Conservation (phyloP, 92 coral and sea anemone genomes). For the Desmophyllum pertusum region DNA sequence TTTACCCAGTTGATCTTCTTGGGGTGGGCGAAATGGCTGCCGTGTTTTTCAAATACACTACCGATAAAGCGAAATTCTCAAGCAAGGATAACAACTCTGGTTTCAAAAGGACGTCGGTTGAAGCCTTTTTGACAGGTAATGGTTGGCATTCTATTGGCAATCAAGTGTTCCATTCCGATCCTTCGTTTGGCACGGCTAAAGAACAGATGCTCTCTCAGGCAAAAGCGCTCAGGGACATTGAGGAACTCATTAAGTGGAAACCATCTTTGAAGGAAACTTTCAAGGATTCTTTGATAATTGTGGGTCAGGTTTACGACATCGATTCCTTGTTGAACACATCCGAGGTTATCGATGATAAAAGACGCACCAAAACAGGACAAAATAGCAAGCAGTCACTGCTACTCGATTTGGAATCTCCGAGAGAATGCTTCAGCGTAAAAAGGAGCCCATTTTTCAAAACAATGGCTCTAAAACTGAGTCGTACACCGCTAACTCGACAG, state of each 20-base stretch:
- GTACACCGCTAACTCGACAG: not conserved
- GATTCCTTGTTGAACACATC: conserved; percentile 32
- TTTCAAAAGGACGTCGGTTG: conserved; percentile 6
- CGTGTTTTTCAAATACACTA: conserved; percentile 23
- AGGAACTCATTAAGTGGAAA: conserved; percentile 38
- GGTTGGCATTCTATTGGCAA: conserved; percentile 43
- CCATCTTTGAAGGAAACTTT: conserved; percentile 26
- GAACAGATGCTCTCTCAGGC: conserved; percentile 51
- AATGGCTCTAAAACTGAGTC: not conserved
- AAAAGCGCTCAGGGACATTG: conserved; percentile 50
- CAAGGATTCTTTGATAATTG: conserved; percentile 34
- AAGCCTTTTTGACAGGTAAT: conserved; percentile 35
- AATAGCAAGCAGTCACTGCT: not conserved
- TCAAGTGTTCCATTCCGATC: conserved; percentile 43
- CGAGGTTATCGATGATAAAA: not conserved
- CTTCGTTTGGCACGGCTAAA: conserved; percentile 45
- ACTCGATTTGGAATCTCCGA: conserved; percentile 8
- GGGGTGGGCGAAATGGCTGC: conserved; percentile 23
- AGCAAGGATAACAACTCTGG: conserved; percentile 3
- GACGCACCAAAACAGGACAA: not conserved
- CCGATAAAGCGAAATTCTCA: not conserved
- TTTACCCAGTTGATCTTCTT: not conserved
- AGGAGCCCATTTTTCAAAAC: not conserved
- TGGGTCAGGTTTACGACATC: conserved; percentile 45
- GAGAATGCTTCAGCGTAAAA: not conserved